Evolutionary conservation across 2,888 invertebrate species (phyloP), one percentile per base, ranked within the genome.

Genomic region (Aphrophora alni): DNA sequence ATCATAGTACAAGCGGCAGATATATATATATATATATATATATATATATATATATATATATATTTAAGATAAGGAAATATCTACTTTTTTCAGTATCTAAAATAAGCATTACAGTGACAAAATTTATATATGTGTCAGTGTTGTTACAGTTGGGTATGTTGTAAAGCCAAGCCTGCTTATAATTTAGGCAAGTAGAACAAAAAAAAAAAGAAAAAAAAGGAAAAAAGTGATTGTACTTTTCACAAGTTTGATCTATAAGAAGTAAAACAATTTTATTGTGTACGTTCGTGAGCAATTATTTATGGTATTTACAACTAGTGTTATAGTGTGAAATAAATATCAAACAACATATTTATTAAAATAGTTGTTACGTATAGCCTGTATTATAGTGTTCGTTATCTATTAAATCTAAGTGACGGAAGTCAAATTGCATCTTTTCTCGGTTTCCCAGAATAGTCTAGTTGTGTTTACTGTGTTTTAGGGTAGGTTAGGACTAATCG

Each of bases 391-490:
- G 17, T 44, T 44, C 14, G 44, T 44, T 44, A 44, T 44, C 44
- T 8, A 44, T 44, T 12, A 44, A 17, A 8, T 14, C 12, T 14
- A 44, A 10, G 21, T 21, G 59, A 59, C 59, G 59, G 59, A 59
- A 59, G 59, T 59, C 21, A 21, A 44, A 12, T 59, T 59, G 21
- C 59, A 59, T 21, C 59, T 59, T 59, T 59, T 59, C 59, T 59
- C 4, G 59, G 4, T 59, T 59, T 59, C 59, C 21, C 10, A 59
- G 59, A 59, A 59, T 59, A 44, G 33, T 10, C 33, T 33, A 44
- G 59, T 59, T 59, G 59, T 59, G 59, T 59, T 59, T 59, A 59
- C 59, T 59, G 59, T 59, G 59, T 5, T 59, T 59, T 59, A 59
- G 59, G 59, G 59, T 59, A 59, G 59, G 59, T 59, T 59, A 59